Percentiles rank a stretch among this genome's conserved stretches.
These are phyloP conservation scores for Philopotamus ludificatus DNA, from an alignment of 1,140 invertebrate genomes.

Conservation along the genomic window DNA sequence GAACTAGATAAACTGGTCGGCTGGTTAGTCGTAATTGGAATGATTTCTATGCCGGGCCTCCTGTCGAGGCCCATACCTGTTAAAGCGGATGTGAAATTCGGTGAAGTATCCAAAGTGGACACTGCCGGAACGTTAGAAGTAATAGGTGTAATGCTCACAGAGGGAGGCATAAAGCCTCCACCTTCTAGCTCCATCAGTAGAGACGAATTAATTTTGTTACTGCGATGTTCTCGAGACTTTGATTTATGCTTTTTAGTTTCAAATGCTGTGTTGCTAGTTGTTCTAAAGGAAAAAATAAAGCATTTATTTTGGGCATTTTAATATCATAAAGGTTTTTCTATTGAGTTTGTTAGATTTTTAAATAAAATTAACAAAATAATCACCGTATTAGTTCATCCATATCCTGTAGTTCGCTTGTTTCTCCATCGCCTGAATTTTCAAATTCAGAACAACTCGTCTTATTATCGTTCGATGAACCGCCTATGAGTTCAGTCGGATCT, in stretches of 20 bases:
- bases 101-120: conserved; percentile 46
- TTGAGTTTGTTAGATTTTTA: no score
- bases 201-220: conserved; percentile 46
- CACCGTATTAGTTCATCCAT: conserved; percentile 62
- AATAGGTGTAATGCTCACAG: conserved; percentile 79
- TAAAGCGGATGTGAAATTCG: conserved; percentile 64
- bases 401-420: conserved; percentile 54
- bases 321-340: no score
- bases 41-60: conserved; percentile 77
- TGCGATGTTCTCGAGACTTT: conserved; percentile 32
- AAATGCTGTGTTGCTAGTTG: conserved; percentile 28
- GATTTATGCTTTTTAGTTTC: conserved; percentile 38
- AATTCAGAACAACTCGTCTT: conserved; percentile 60
- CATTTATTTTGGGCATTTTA: no score
- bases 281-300: conserved; percentile 15
- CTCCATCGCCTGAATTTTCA: conserved; percentile 59
- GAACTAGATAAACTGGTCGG: conserved; percentile 69
- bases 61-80: conserved; percentile 64
- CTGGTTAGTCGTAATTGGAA: conserved; percentile 66
- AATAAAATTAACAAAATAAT: conserved; percentile 21
- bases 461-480: conserved; percentile 48
- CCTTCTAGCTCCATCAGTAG: conserved; percentile 58
- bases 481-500: conserved; percentile 59
- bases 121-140: conserved; percentile 48
- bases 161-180: conserved; percentile 65